Evolutionary conservation across 2,113 vertebrate species (phyloP).

Genomic region (Eudyptes chrysolophus): DNA sequence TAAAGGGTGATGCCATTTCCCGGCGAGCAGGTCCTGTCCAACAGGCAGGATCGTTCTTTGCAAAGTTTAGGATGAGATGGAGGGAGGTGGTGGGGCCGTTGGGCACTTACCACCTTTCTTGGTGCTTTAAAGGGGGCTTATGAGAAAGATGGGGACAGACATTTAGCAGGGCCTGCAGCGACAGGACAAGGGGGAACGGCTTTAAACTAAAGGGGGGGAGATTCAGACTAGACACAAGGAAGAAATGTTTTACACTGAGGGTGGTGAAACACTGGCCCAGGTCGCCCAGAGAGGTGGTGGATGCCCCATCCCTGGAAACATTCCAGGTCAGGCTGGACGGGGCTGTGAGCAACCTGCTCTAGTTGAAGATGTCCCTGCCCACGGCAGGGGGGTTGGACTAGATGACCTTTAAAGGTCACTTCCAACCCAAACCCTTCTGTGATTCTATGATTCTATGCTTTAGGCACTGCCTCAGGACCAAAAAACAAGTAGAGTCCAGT

Average conservation of each 20-base stretch:
- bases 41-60: not conserved
- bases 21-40: not conserved
- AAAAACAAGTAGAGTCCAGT: not conserved
- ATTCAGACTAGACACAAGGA: not conserved
- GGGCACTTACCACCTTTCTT: rapidly evolving
- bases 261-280: rapidly evolving
- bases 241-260: rapidly evolving
- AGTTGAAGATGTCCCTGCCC: not conserved
- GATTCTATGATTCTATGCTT: not conserved
- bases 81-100: not conserved
- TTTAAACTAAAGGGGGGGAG: not conserved
- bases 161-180: rapidly evolving
- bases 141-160: not conserved
- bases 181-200: not conserved
- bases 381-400: rapidly evolving
- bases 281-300: not conserved
- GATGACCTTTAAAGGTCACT: not conserved
- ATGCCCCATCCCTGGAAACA: not conserved
- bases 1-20: not conserved
- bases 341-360: not conserved
- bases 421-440: rapidly evolving
- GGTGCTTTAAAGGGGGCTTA: not conserved
- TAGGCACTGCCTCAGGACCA: not conserved
- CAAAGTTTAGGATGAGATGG: not conserved
- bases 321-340: not conserved